These are phyloP conservation scores for Cataglyphis rosenhaueri DNA, from an alignment of 2,888 invertebrate species.

Conservation along the genomic window DNA sequence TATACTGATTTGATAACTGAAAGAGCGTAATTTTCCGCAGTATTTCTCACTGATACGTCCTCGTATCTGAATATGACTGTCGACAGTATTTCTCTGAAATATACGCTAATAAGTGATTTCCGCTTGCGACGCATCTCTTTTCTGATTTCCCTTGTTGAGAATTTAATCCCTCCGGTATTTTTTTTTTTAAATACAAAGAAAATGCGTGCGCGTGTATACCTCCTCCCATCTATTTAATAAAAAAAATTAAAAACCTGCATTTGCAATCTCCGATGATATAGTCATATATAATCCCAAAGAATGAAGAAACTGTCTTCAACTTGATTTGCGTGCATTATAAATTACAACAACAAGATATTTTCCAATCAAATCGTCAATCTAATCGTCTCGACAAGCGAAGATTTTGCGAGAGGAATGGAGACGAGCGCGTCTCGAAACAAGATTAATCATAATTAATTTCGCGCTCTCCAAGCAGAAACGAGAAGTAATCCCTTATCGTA, in stretches of 20 bases:
- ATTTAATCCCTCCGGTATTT: constrained; percentile 24
- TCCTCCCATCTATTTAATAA: background rate
- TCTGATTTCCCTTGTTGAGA: constrained; percentile 10
- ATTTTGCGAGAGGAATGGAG: background rate
- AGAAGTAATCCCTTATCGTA: background rate
- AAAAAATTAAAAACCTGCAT: constrained; percentile 10
- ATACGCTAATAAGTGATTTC: background rate
- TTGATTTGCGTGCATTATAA: background rate
- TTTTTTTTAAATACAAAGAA: background rate
- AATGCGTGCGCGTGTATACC: too few species aligned
- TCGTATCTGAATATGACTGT: background rate
- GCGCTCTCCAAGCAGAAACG: background rate
- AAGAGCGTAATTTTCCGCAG: background rate
- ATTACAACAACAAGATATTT: background rate
- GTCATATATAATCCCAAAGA: background rate
- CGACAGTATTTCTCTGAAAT: background rate
- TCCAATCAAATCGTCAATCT: background rate
- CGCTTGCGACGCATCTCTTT: constrained; percentile 6
- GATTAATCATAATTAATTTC: background rate
- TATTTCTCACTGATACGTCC: background rate
- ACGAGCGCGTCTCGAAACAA: background rate
- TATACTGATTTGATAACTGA: background rate
- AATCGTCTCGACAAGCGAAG: background rate
- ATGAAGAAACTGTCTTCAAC: background rate
- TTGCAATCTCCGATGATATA: background rate